Base-by-base conservation (phyloP, 2,113 vertebrate genomes). In the Ramphastos sulfuratus region DNA sequence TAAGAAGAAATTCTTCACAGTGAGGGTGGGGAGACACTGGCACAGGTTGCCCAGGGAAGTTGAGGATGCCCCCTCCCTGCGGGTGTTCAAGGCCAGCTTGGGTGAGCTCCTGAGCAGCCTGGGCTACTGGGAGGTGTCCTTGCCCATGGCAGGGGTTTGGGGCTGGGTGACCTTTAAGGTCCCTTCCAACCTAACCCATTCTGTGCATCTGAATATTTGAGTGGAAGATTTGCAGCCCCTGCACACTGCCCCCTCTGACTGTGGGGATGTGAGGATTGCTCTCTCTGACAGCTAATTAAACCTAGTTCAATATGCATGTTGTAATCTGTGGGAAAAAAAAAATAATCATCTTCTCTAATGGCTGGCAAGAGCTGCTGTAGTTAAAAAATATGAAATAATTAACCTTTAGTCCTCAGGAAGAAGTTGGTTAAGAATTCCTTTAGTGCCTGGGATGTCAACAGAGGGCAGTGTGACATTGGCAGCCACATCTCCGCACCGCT, bases 381-480 rank as follows among this genome's bases (percentile, higher is more conserved):
- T 91, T 92, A 28, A 93, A 92, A 96, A 95, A 74, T 80, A 93
- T 70, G 87, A 93, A 96, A 94, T 89, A 93, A 95, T 96, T 96
- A 95, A 95, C 91, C 91, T 96, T 92, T 95, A 87, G 42, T 85
- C 82, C 72, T 93, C 64, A 84, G 82, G 82, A 94, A 72, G 12
- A 78, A 72, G 82, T 89, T 87, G 28, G 88, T 77, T 84, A 74
- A 90, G 82, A 92, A 94, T 59, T 0, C 56, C 75, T 90, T 91
- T 12, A 67, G 66, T 71, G 73, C 35, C 54, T 90, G 67, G 70
- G 39, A 90, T 95, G 94, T 96, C 96, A 94, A 92, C 87, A 96
- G 96, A 96, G 96, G 96, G 96, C 96, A 96, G 87, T 96, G 91
- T 97, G 96, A 93, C 87, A 97, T 96, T 95, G 94, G 90, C 90